Evolutionary conservation across 2,888 invertebrate species (phyloP).

Genomic region (Chrysopilus asiliformis): DNA sequence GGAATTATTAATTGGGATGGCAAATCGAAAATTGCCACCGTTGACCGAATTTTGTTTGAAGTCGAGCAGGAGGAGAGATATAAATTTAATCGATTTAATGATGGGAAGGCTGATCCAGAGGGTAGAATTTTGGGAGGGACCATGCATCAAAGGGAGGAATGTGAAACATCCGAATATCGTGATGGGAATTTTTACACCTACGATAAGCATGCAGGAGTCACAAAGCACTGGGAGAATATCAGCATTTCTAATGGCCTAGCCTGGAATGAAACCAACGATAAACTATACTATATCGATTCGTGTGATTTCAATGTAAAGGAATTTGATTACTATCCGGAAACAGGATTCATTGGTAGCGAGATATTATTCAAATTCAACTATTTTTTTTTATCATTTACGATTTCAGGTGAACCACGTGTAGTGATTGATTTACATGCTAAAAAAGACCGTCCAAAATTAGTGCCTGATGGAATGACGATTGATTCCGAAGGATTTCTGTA

Average conservation of each 20-base stretch:
- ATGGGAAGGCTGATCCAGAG: constrained; percentile 61
- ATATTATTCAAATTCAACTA: not conserved
- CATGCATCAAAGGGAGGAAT: constrained; percentile 25
- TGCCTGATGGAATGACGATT: constrained; percentile 67
- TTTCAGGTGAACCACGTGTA: constrained; percentile 40
- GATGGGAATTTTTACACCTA: constrained; percentile 30
- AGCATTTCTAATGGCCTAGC: constrained; percentile 66
- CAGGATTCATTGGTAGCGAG: constrained; percentile 49
- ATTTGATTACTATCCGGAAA: constrained; percentile 57
- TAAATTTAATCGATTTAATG: constrained; percentile 53
- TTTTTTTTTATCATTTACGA: not conserved
- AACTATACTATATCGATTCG: constrained; percentile 66
- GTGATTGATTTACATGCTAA: constrained; percentile 42
- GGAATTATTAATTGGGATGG: constrained; percentile 53
- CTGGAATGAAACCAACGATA: constrained; percentile 52
- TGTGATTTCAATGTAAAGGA: constrained; percentile 49
- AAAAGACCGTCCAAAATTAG: constrained; percentile 32
- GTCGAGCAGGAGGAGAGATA: constrained; percentile 45
- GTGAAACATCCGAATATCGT: constrained; percentile 27
- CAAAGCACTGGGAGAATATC: constrained; percentile 27
- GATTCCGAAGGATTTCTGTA: constrained; percentile 65
- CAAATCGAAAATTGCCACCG: constrained; percentile 36
- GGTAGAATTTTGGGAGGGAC: constrained; percentile 62
- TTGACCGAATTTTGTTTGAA: constrained; percentile 39
- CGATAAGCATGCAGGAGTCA: constrained; percentile 18